Conservation (phyloP, 2,888 invertebrate species). For the Pseudococcus longispinus region DNA sequence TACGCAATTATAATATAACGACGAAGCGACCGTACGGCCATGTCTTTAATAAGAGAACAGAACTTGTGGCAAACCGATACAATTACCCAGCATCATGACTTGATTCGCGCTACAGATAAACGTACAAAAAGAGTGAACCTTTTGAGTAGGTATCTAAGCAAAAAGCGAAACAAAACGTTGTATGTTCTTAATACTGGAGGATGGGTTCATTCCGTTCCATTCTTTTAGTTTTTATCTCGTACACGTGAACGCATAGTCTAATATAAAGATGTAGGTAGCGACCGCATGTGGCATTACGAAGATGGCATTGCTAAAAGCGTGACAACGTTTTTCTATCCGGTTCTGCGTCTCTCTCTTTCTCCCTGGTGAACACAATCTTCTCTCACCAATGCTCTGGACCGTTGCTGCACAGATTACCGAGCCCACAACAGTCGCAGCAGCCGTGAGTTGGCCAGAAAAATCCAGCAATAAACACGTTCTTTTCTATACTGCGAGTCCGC, state of each 20-base stretch:
- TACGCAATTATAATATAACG: neutral
- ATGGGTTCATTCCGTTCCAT: no score
- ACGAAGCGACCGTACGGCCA: neutral
- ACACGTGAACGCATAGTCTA: neutral
- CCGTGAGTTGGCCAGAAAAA: neutral
- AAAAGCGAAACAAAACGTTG: no score
- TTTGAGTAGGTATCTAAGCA: neutral
- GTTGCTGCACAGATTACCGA: neutral
- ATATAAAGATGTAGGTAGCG: constrained; percentile 53
- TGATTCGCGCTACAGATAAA: neutral
- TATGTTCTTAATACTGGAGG: no score
- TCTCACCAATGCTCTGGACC: neutral
- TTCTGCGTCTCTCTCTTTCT: constrained; percentile 3
- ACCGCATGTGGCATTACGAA: constrained; percentile 2
- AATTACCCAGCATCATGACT: constrained; percentile 51
- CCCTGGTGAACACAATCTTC: neutral
- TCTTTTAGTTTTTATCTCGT: neutral
- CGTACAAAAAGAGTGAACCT: neutral
- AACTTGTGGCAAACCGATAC: constrained; percentile 21
- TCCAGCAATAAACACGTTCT: constrained; percentile 49
- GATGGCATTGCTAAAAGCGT: constrained; percentile 37
- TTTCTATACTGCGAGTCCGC: neutral
- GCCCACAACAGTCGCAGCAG: neutral
- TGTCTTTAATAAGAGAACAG: neutral
- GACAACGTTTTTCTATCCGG: constrained; percentile 51